phyloP scores from a whole-genome alignment of 92 coral and sea anemone species.

The Porites rus region DNA sequence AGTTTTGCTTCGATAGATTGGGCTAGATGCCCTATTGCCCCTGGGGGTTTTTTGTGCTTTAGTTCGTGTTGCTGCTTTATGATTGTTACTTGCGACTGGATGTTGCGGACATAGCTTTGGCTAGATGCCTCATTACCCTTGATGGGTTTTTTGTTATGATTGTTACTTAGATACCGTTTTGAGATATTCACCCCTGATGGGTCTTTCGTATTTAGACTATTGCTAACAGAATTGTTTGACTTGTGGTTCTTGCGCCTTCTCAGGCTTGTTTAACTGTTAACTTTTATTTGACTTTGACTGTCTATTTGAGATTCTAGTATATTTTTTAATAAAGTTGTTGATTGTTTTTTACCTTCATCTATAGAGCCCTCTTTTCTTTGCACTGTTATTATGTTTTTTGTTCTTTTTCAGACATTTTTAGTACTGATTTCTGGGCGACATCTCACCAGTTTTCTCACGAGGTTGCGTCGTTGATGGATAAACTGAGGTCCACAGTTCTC shows the following conservation, averaged over 20 bases:
- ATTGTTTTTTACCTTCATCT: background rate
- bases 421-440: background rate
- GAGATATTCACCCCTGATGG: conserved; percentile 8
- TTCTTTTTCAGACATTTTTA: background rate
- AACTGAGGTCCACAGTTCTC: conserved; percentile 32
- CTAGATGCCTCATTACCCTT: background rate
- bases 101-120: background rate
- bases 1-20: background rate
- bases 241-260: conserved; percentile 14
- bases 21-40: background rate
- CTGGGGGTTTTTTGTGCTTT: background rate
- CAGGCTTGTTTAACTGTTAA: conserved; percentile 4
- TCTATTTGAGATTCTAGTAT: background rate
- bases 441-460: background rate
- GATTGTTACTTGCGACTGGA: conserved; percentile 1
- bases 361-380: background rate
- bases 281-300: conserved; percentile 1
- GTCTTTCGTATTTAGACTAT: conserved; percentile 17
- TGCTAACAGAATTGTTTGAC: conserved; percentile 15
- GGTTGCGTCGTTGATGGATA: conserved; percentile 12
- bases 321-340: background rate
- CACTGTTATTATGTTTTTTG: conserved; percentile 8
- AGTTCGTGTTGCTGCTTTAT: background rate
- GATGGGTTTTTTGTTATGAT: conserved; percentile 5
- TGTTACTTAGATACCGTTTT: background rate